phyloP scores from a whole-genome alignment of 2,888 invertebrate genomes.

The Tipula helvola region DNA sequence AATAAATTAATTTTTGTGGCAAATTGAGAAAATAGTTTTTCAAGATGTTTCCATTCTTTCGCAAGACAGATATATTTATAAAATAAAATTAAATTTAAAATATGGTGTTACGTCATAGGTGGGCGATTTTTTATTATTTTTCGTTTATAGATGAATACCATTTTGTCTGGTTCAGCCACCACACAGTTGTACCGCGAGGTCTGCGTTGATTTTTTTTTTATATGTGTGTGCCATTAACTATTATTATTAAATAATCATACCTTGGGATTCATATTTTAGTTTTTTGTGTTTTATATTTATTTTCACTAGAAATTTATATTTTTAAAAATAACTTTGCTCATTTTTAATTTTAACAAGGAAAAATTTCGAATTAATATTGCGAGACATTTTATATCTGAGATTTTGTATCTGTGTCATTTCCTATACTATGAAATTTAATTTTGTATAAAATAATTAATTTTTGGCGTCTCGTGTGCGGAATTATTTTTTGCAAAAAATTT shows the following conservation, averaged over 20 bases:
- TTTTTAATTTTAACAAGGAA: neutral
- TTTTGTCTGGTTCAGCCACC: neutral
- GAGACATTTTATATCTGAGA: neutral
- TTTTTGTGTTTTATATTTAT: neutral
- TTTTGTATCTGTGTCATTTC: neutral
- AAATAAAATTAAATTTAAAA: neutral
- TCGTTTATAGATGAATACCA: neutral
- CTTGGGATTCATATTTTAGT: neutral
- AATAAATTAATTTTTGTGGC: neutral
- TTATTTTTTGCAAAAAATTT: neutral
- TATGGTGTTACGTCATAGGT: neutral
- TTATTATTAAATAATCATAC: neutral
- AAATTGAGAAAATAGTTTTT: neutral
- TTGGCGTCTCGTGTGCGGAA: neutral
- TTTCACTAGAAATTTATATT: neutral
- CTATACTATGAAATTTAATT: neutral
- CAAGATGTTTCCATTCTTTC: neutral
- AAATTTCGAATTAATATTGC: neutral
- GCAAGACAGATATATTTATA: neutral
- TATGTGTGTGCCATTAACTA: neutral
- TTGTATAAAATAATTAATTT: neutral
- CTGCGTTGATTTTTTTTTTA: neutral
- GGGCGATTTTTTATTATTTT: neutral
- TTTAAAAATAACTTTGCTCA: slow-evolving; percentile 4
- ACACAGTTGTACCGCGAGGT: neutral